Conservation (phyloP, 2,113 vertebrate genomes). For the Peromyscus polionotus region DNA sequence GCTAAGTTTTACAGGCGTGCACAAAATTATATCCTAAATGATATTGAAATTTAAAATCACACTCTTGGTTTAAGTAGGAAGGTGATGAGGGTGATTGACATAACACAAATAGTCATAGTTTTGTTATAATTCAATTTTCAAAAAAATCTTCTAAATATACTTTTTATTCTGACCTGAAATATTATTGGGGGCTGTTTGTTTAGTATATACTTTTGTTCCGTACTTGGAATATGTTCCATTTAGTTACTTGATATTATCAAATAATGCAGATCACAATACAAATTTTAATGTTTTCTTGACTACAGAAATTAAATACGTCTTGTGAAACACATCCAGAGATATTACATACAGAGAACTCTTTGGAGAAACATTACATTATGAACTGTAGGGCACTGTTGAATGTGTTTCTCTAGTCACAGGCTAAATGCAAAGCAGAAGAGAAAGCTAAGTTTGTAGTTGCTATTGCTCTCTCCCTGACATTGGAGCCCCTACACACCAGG, state of each 20-base stretch:
- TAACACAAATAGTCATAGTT: neutral
- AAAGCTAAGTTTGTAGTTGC: slow-evolving; percentile 72
- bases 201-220: neutral
- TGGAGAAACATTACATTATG: slow-evolving; percentile 61
- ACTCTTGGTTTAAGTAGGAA: neutral
- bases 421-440: slow-evolving; percentile 71
- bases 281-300: slow-evolving; percentile 51
- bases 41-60: neutral
- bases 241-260: slow-evolving; percentile 32
- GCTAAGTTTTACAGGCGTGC: neutral
- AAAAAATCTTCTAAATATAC: neutral
- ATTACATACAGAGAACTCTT: slow-evolving; percentile 62
- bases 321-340: slow-evolving; percentile 53
- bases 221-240: neutral
- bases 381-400: slow-evolving; percentile 51
- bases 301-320: slow-evolving; percentile 66
- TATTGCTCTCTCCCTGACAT: slow-evolving; percentile 72
- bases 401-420: slow-evolving; percentile 69
- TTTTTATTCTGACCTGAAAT: slow-evolving; percentile 18
- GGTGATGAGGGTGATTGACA: neutral
- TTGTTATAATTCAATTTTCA: neutral
- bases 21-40: neutral
- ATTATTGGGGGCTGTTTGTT: neutral
- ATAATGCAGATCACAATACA: neutral
- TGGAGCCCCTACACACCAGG: slow-evolving; percentile 82